A percentile compares a stretch with the other conserved stretches of the same genome.
phyloP scores from a whole-genome alignment of 1,140 invertebrate genomes.

The Atta cephalotes region DNA sequence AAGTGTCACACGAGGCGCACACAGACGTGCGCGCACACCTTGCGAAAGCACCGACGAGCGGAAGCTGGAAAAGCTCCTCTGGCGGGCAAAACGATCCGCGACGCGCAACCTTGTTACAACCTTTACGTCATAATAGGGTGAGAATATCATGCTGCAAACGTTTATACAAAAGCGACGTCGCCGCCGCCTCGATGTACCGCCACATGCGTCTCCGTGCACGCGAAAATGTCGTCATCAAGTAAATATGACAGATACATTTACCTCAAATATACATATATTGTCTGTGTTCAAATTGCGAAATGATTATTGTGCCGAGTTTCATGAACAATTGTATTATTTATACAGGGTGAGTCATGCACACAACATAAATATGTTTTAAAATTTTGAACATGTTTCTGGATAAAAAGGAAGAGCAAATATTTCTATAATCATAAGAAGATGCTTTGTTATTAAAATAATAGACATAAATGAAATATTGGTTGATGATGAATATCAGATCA shows the following conservation, averaged over 20 bases:
- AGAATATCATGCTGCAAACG: constrained; percentile 46
- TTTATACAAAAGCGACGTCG: constrained; percentile 24
- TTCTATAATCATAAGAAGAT: too few relatives aligned
- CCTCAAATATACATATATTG: neutral
- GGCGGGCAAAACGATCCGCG: constrained; percentile 67
- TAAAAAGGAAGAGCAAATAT: too few relatives aligned
- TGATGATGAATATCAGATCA: too few relatives aligned
- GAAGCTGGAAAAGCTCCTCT: constrained; percentile 78
- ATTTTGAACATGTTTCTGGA: too few relatives aligned
- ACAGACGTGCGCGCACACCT: constrained; percentile 68
- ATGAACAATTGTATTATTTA: neutral
- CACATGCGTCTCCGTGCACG: constrained; percentile 22
- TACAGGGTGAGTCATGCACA: too few relatives aligned
- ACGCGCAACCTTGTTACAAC: constrained; percentile 67
- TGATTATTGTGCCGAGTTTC: neutral
- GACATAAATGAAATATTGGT: too few relatives aligned
- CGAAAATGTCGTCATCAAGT: constrained; percentile 10
- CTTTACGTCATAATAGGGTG: constrained; percentile 52
- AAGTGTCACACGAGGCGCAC: constrained; percentile 83
- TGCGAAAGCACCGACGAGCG: constrained; percentile 71
- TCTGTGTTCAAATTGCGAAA: neutral
- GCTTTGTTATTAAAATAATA: too few relatives aligned
- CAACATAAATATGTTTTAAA: too few relatives aligned
- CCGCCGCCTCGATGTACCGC: neutral
- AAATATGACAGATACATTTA: neutral